phyloP scores from a whole-genome alignment of 2,113 vertebrate genomes.

The Marcusenius ussheri region DNA sequence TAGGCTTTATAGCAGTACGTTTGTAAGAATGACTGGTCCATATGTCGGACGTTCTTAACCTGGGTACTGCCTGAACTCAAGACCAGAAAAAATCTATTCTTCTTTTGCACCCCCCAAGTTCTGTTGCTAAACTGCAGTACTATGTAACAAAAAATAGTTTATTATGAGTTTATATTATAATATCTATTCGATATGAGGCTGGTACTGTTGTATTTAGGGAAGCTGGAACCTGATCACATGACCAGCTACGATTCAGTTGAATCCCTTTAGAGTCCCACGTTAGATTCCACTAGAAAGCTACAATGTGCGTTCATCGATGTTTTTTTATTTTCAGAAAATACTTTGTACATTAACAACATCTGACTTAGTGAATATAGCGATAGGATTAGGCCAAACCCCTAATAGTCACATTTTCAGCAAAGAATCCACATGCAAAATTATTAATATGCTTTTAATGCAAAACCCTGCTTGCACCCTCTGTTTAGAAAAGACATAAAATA shows the following conservation, averaged over 20 bases:
- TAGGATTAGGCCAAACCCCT: conserved; percentile 9
- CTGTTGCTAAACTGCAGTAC: background rate
- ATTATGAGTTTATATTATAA: background rate
- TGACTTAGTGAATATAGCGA: conserved; percentile 45
- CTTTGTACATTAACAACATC: conserved; percentile 61
- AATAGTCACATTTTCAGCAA: conserved; percentile 10
- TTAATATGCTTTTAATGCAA: conserved; percentile 18
- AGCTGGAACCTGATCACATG: background rate
- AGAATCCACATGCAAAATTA: conserved; percentile 17
- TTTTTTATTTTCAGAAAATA: conserved; percentile 42
- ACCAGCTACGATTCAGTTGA: background rate
- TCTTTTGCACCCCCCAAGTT: background rate
- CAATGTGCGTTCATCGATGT: conserved; percentile 3
- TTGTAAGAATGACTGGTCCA: background rate
- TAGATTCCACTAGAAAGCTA: conserved; percentile 1
- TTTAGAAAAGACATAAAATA: conserved; percentile 29
- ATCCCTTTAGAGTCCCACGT: background rate
- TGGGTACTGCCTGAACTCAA: background rate
- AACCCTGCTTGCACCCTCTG: conserved; percentile 21
- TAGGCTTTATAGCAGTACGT: background rate
- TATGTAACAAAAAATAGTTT: background rate
- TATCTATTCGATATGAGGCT: background rate
- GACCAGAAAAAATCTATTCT: background rate
- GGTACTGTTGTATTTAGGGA: background rate
- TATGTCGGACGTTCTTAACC: background rate